phyloP scores from a whole-genome alignment of 2,888 invertebrate genomes.

The Xestia ashworthii region DNA sequence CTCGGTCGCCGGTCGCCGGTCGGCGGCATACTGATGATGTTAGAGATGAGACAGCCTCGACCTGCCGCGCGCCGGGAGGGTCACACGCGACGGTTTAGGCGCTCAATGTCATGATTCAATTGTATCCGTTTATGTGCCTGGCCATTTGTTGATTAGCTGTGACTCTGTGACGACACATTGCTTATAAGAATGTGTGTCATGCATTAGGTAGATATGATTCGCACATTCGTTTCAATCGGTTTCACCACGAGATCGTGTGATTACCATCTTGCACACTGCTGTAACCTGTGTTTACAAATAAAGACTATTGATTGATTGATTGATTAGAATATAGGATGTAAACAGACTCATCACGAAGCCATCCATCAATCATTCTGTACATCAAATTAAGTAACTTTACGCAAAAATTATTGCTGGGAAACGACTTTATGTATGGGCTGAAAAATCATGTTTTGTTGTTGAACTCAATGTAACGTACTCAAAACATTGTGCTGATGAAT shows the following conservation, averaged over 20 bases:
- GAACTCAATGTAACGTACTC: no score
- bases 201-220: slow-evolving; percentile 19
- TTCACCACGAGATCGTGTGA: not conserved
- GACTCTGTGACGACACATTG: slow-evolving; percentile 26
- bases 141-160: slow-evolving; percentile 40
- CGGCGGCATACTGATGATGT: slow-evolving; percentile 78
- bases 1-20: slow-evolving; percentile 65
- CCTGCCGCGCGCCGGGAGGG: slow-evolving; percentile 37
- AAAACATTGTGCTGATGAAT: no score
- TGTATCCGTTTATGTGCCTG: slow-evolving; percentile 52
- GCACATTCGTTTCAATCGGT: slow-evolving; percentile 18
- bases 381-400: no score
- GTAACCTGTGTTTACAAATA: no score
- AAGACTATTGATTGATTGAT: no score
- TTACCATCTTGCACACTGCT: no score
- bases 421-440: no score
- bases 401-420: no score
- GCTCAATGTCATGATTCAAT: slow-evolving; percentile 60
- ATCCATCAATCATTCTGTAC: no score
- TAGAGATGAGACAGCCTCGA: slow-evolving; percentile 53
- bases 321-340: no score
- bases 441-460: no score
- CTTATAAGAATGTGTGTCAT: slow-evolving; percentile 18
- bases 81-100: slow-evolving; percentile 52
- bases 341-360: no score